phyloP scores from a whole-genome alignment of 2,888 invertebrate species.

The Hirtodrosophila confusa region DNA sequence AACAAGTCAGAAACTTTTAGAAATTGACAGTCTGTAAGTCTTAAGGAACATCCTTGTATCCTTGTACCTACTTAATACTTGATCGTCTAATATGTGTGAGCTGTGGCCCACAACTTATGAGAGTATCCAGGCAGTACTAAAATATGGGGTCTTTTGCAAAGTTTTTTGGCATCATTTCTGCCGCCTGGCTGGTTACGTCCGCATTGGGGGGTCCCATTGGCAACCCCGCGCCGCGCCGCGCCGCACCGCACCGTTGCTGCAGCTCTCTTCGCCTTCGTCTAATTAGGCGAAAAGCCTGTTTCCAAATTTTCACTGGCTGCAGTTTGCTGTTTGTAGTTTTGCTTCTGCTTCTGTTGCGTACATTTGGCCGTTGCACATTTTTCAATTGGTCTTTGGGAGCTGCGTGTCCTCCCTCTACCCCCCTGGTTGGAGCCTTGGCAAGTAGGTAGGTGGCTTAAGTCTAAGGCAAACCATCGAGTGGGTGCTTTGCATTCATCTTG shows the following conservation, averaged over 20 bases:
- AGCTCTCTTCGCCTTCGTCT: slow-evolving; percentile 55
- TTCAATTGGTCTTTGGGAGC: slow-evolving; percentile 72
- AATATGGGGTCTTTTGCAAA: slow-evolving; percentile 31
- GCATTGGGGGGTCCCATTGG: slow-evolving; percentile 35
- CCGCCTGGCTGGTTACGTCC: slow-evolving; percentile 48
- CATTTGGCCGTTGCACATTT: slow-evolving; percentile 73
- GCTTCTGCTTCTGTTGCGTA: slow-evolving; percentile 51
- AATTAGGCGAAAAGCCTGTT: slow-evolving; percentile 79
- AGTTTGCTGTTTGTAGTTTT: slow-evolving; percentile 24
- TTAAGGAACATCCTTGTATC: too few relatives aligned
- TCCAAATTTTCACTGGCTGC: slow-evolving; percentile 65
- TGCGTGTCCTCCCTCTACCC: slow-evolving; percentile 13
- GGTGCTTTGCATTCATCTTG: slow-evolving; percentile 70
- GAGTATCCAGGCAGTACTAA: slow-evolving; percentile 12
- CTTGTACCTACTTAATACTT: too few relatives aligned
- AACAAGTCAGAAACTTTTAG: too few relatives aligned
- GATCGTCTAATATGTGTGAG: neutral
- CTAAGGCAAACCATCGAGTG: slow-evolving; percentile 44
- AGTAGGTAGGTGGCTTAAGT: slow-evolving; percentile 2
- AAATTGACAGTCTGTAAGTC: too few relatives aligned
- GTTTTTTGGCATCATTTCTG: slow-evolving; percentile 52
- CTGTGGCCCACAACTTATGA: slow-evolving; percentile 2
- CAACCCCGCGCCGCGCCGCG: neutral
- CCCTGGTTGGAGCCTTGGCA: neutral
- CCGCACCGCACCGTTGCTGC: neutral